A percentile compares a stretch with the other conserved stretches of the same genome.
These are phyloP conservation scores for Sebastes taczanowskii DNA, from an alignment of 2,797 vertebrate species.

Conservation along the genomic window DNA sequence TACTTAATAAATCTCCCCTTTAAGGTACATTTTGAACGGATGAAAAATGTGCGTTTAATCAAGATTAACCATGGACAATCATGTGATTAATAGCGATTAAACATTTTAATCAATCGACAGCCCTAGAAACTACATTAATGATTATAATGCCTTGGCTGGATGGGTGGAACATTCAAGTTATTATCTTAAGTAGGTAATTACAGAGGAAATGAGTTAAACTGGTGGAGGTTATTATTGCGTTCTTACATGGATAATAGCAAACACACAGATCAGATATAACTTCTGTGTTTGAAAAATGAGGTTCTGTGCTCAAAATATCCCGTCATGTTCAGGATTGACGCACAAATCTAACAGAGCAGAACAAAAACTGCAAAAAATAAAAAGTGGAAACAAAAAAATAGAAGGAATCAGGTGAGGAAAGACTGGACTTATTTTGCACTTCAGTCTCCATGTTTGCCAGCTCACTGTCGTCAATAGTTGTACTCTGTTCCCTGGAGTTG, in stretches of 20 bases:
- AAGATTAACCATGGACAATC: no score
- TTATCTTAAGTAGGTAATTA: not conserved
- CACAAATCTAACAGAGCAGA: not conserved
- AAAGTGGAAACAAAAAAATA: not conserved
- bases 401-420: not conserved
- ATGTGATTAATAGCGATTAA: no score
- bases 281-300: not conserved
- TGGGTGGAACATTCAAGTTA: not conserved
- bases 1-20: no score
- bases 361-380: not conserved
- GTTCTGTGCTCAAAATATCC: not conserved
- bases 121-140: no score
- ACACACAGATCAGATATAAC: not conserved
- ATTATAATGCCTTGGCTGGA: not conserved
- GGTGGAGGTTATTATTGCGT: not conserved
- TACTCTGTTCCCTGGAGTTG: not conserved
- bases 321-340: not conserved
- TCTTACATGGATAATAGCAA: not conserved
- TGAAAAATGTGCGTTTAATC: no score
- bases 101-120: no score
- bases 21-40: no score
- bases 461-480: constrained; percentile 10
- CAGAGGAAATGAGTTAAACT: not conserved
- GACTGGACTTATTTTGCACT: constrained; percentile 2
- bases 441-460: constrained; percentile 5